Evolutionary conservation across 1,140 invertebrate species (phyloP), one percentile per base, ranked within the genome.

Genomic region (Ceratoteleas bidentatus): DNA sequence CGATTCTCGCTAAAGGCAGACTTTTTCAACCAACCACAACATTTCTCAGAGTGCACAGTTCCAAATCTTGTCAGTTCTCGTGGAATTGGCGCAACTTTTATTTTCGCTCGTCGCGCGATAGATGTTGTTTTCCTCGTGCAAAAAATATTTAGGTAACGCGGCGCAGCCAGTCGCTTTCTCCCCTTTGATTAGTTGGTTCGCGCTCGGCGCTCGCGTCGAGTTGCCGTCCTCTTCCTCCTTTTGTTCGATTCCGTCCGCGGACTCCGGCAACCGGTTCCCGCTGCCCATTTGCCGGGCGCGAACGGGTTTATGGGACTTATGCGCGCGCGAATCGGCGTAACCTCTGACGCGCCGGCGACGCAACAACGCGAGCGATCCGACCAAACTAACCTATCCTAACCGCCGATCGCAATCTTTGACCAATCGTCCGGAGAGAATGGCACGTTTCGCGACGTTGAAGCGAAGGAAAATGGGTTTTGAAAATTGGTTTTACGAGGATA

Each of bases 321-420:
- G 64, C 43, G 53, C 40, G 33, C 47, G 45, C 58, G 36, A 49
- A 69, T 72, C 66, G 60, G 66, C 57, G 68, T 76, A 72, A 77
- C 74, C 74, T 65, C 69, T 76, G 69, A 72, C 68, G 66, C 36
- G 36, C 9, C 43, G 62, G 53, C 57, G 57, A 54, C 38, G 72
- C 52, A 36, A 53, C 52, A 36, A 53, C 13, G n/a, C 56, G n/a
- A 75, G 14, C 66, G 34, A 50, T 57, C 36, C 33, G 9, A 11
- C 14, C 10, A 65, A 54, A 81, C 78, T 81, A 75, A 76, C 78
- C 78, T 81, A 81, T 81, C 78, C 60, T 75, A 81, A 81, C 77
- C 61, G 62, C 45, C 3, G 33, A 34, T 40, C 34, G 2, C 52
- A 6, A 50, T 64, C 40, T 16, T 11, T 3, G 33, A 33, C 32